These are phyloP conservation scores for Labrus mixtus DNA, from an alignment of 2,113 vertebrate genomes.

Conservation along the genomic window DNA sequence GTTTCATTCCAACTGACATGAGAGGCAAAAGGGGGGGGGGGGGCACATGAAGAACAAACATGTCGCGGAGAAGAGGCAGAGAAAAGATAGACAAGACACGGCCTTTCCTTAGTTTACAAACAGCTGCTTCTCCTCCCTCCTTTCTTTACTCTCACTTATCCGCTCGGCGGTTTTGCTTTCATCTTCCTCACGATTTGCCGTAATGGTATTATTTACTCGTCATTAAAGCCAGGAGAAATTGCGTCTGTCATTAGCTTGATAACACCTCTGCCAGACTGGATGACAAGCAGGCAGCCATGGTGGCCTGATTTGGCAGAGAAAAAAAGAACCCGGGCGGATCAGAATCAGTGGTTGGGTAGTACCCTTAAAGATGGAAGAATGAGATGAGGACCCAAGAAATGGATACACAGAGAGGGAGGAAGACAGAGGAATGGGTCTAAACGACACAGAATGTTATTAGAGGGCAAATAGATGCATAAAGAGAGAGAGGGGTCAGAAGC, in stretches of 20 bases:
- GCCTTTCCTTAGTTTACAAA: slow-evolving; percentile 65
- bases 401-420: neutral
- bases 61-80: slow-evolving; percentile 41
- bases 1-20: slow-evolving; percentile 75
- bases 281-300: slow-evolving; percentile 52
- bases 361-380: slow-evolving; percentile 8
- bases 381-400: neutral
- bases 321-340: slow-evolving; percentile 11
- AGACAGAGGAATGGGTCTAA: neutral
- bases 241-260: slow-evolving; percentile 72
- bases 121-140: slow-evolving; percentile 63
- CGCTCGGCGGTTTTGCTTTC: slow-evolving; percentile 52
- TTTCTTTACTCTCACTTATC: slow-evolving; percentile 48
- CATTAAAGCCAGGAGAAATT: slow-evolving; percentile 76
- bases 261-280: slow-evolving; percentile 67
- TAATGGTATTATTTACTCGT: slow-evolving; percentile 76
- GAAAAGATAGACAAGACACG: slow-evolving; percentile 62
- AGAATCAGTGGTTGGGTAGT: slow-evolving; percentile 17
- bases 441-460: slow-evolving; percentile 17
- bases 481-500: neutral
- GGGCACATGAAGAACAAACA: slow-evolving; percentile 63
- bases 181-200: slow-evolving; percentile 63
- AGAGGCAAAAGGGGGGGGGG: slow-evolving; percentile 63
- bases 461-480: slow-evolving; percentile 1
- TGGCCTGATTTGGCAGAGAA: slow-evolving; percentile 45